Evolutionary conservation across 1,140 invertebrate species (phyloP).

Genomic region (Augochlora pura): DNA sequence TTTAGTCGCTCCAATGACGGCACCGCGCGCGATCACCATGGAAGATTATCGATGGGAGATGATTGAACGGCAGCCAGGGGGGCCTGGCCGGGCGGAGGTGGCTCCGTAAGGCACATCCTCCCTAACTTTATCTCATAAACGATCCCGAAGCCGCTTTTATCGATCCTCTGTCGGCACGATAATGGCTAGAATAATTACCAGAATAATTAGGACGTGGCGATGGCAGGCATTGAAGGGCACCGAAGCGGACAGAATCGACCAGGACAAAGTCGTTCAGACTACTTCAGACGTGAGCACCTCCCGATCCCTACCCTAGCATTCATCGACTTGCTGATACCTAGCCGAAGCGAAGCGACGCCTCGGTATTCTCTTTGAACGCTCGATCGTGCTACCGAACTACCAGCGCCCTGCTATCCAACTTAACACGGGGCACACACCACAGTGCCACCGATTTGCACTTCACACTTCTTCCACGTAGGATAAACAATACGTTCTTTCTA

Average conservation of each 20-base stretch:
- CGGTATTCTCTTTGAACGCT: background rate
- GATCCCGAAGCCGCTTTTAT: conserved; percentile 49
- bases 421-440: too few species aligned
- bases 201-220: conserved; percentile 67
- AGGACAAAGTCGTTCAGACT: conserved; percentile 42
- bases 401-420: too few species aligned
- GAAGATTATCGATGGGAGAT: conserved; percentile 51
- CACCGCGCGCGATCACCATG: conserved; percentile 17
- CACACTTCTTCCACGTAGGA: too few species aligned
- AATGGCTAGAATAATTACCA: conserved; percentile 69
- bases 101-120: conserved; percentile 31
- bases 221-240: conserved; percentile 61
- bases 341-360: too few species aligned
- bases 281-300: conserved; percentile 41
- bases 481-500: too few species aligned
- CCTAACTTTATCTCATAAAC: conserved; percentile 48
- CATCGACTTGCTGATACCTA: background rate
- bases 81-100: background rate
- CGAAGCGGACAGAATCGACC: conserved; percentile 52
- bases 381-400: background rate
- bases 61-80: conserved; percentile 16
- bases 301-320: conserved; percentile 33
- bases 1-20: conserved; percentile 42
- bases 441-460: too few species aligned
- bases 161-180: conserved; percentile 52